Evolutionary conservation across 2,797 vertebrate species (phyloP), one percentile per base, ranked within the genome.

Genomic region (Ambastaia sidthimunki): DNA sequence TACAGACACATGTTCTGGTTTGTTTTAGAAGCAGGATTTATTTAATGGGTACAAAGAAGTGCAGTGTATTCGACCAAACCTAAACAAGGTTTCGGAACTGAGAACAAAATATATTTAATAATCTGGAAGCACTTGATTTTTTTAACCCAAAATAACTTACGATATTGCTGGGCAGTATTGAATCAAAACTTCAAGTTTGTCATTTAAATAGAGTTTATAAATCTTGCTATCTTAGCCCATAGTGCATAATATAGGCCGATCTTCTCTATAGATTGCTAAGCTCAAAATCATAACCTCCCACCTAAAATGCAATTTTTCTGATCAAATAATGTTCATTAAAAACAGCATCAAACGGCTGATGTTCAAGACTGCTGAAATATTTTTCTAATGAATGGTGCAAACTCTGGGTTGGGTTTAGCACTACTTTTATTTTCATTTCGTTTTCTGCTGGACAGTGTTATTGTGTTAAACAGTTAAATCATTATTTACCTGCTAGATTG

Each of bases 371-470:
- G 93, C 93, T 94, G 93, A 94, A 94, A 95, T 94, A 91, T 88
- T 94, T 94, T 94, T 94, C 93, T 94, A 92, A 92, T 28, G 87
- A 92, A 89, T 47, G 18, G 81, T 84, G 85, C 84, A 80, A 86
- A 84, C 86, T 88, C 86, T 87, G 73, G 68, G 77, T 73, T 55
- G 88, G 86, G 88, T 89, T 82, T 44, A 85, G 85, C 86, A 86
- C 87, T 74, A 87, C 88, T 72, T 74, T 87, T 86, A 88, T 84
- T 83, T 91, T 60, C 21, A 16, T 89, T 81, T 86, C 86, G 85
- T 93, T 95, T 97, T 96, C 97, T 98, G 97, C 97, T 98, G 98
- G 96, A 97, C 97, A 97, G 97, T 96, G 94, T 96, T 94, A 95
- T 94, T 94, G 91, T 95, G 93, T 94, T 94, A 94, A 94, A 92